Evolutionary conservation across 2,797 vertebrate species (phyloP), one percentile per base, ranked within the genome.

Genomic region (Enteromius fasciolatus): DNA sequence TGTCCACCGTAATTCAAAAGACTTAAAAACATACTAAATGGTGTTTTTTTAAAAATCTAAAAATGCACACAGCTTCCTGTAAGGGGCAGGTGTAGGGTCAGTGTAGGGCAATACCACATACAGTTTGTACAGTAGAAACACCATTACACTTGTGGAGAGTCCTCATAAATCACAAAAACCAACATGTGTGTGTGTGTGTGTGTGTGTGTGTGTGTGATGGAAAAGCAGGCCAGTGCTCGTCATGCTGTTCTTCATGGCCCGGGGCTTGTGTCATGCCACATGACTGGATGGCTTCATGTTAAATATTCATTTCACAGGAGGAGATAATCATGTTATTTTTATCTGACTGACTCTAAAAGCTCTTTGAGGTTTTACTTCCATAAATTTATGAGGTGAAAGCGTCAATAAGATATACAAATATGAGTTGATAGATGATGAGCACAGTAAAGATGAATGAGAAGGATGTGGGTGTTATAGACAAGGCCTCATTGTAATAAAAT

Each of bases 181-280:
- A n/a, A n/a, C n/a, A n/a, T n/a, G n/a, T 46, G 31, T 10, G 25
- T 33, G 48, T 81, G 46, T 57, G 48, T 82, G 67, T 52, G 66
- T 72, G 41, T 68, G 50, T 74, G n/a, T n/a, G 75, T 78, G 83
- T 83, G 68, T 74, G 63, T 66, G 79, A 91, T 88, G 81, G 89
- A 91, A 91, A 93, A 93, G 88, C 90, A 91, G 91, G 91, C 89
- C 91, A 92, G 73, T 84, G 88, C 25, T 63, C 33, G 54, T 73
- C 68, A 90, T 90, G 90, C 89, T 86, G 84, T 75, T 85, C 79
- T 33, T 82, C 73, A 50, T 90, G 89, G 87, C 92, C 92, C 84
- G 86, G 87, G 93, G 90, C 76, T 44, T 88, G 88, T 83, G 88
- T 83, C 77, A 57, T 85, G 85, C 86, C 90, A 91, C 90, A 91